phyloP scores from a whole-genome alignment of 2,888 invertebrate genomes.

The Eubasilissa splendida region DNA sequence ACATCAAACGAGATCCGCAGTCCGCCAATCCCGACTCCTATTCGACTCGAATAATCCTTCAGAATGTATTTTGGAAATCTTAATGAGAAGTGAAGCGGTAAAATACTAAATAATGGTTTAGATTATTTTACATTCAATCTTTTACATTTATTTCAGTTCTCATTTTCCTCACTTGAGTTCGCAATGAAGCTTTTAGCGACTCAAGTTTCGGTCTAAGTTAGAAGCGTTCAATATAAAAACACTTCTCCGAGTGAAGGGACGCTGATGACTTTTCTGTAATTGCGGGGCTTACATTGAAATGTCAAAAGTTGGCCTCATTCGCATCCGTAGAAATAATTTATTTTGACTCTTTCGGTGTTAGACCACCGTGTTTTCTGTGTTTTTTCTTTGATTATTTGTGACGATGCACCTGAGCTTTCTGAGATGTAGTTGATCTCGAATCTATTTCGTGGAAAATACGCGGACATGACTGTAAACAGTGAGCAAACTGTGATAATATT shows the following conservation, averaged over 20 bases:
- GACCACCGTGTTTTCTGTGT: too few species aligned
- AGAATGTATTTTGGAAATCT: background rate
- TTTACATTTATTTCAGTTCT: background rate
- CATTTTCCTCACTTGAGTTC: background rate
- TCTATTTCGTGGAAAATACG: too few species aligned
- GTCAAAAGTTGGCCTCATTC: background rate
- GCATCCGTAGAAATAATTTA: background rate
- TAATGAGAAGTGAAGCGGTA: background rate
- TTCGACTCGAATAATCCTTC: conserved; percentile 23
- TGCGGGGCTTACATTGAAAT: background rate
- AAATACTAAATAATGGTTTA: background rate
- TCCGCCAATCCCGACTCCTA: background rate
- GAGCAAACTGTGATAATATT: too few species aligned
- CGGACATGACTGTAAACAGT: too few species aligned
- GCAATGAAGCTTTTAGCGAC: background rate
- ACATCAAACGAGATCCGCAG: conserved; percentile 3
- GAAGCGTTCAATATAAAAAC: conserved; percentile 12
- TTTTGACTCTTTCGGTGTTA: background rate
- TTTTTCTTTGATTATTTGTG: too few species aligned
- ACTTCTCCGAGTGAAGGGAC: background rate
- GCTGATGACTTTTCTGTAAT: background rate
- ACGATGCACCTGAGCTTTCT: too few species aligned
- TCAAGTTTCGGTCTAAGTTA: background rate
- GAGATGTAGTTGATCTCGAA: too few species aligned
- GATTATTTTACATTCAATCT: background rate